These are phyloP conservation scores for Halocaridina rubra DNA, from an alignment of 2,888 invertebrate species.

Conservation along the genomic window DNA sequence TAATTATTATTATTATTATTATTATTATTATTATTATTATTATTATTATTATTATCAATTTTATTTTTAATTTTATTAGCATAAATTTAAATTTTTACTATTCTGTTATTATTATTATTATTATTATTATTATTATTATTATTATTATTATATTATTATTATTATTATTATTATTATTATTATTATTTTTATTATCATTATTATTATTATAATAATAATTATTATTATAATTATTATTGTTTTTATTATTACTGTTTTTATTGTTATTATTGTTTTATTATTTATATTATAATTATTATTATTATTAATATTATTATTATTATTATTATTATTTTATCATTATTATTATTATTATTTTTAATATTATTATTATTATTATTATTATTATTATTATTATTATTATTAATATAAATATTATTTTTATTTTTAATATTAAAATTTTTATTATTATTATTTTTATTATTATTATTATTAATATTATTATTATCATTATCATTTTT, in stretches of 20 bases:
- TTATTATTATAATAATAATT: not conserved
- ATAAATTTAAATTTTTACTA: not conserved
- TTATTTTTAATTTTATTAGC: not conserved
- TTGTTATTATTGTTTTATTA: not conserved
- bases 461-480: slow-evolving; percentile 4
- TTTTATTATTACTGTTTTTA: not conserved
- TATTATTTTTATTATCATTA: not conserved
- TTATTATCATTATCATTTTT: not conserved
- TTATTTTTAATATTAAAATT: not conserved
- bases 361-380: not conserved
- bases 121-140: not conserved
- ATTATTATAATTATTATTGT: not conserved
- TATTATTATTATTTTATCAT: not conserved
- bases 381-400: not conserved
- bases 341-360: not conserved
- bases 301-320: slow-evolving; percentile 1
- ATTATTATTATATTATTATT: not conserved
- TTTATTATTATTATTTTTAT: not conserved
- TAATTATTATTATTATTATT: not conserved
- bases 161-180: not conserved
- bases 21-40: not conserved
- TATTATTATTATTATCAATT: not conserved
- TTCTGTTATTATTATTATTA: not conserved
- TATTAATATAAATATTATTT: not conserved
- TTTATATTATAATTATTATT: not conserved